A percentile compares a stretch with the other conserved stretches of the same genome.
These are phyloP conservation scores for Anoplopoma fimbria DNA, from an alignment of 2,113 vertebrate genomes.

Conservation along the genomic window DNA sequence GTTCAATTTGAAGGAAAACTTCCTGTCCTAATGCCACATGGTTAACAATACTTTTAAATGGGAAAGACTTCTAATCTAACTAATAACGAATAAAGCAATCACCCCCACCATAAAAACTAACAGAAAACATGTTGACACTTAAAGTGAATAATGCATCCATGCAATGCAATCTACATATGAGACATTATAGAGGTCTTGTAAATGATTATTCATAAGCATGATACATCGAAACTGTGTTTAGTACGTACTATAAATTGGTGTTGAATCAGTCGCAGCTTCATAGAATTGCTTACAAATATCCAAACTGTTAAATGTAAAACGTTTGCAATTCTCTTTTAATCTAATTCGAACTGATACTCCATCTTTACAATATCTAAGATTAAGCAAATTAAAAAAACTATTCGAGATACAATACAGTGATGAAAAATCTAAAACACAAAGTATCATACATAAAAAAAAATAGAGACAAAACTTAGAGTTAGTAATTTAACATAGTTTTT, in stretches of 20 bases:
- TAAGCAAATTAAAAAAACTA: not conserved
- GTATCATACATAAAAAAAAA: not conserved
- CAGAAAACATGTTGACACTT: not conserved
- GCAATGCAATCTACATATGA: not conserved
- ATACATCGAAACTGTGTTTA: not conserved
- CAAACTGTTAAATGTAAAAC: not conserved
- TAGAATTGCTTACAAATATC: not conserved
- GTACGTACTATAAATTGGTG: not conserved
- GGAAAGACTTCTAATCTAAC: not conserved
- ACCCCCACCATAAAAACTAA: not conserved
- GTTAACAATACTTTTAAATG: slow-evolving; percentile 29
- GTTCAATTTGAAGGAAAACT: slow-evolving; percentile 43
- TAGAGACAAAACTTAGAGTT: not conserved
- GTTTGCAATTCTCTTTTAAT: not conserved
- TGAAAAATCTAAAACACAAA: not conserved
- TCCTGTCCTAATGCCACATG: slow-evolving; percentile 9
- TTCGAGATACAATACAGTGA: not conserved
- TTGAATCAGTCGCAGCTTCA: not conserved
- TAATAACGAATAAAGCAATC: slow-evolving; percentile 2
- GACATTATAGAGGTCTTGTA: not conserved
- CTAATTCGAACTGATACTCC: not conserved
- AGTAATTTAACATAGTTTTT: not conserved
- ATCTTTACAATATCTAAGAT: not conserved
- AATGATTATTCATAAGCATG: not conserved
- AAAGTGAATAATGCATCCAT: not conserved